phyloP scores from a whole-genome alignment of 1,140 invertebrate species.

The Caenorhabditis tropicalis region DNA sequence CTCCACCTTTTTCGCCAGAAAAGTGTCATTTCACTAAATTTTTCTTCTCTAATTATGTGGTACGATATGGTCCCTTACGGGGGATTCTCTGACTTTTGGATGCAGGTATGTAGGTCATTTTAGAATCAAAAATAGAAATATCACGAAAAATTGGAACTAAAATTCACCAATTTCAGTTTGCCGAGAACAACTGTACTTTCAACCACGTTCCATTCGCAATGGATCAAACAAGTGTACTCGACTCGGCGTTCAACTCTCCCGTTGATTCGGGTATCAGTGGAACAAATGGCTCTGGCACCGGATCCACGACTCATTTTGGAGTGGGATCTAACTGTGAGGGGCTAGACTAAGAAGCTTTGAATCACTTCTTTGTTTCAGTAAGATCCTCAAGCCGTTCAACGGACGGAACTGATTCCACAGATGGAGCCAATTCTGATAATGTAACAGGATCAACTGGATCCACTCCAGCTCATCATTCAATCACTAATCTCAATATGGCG shows the following conservation, averaged over 20 bases:
- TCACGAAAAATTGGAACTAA: too few species aligned
- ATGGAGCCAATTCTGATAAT: constrained; percentile 25
- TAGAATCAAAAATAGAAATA: too few species aligned
- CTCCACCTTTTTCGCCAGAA: not conserved
- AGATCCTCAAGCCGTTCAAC: constrained; percentile 29
- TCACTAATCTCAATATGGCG: constrained; percentile 33
- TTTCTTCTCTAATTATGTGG: not conserved
- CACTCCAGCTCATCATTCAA: constrained; percentile 20
- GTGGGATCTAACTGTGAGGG: not conserved
- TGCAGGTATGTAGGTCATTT: not conserved
- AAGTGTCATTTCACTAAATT: not conserved
- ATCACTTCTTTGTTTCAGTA: not conserved
- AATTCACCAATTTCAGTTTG: not conserved
- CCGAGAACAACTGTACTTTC: not conserved
- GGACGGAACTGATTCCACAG: constrained; percentile 16
- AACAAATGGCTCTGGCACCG: not conserved
- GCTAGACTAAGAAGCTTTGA: not conserved
- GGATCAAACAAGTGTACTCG: constrained; percentile 19
- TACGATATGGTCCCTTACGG: not conserved
- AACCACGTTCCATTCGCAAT: not conserved
- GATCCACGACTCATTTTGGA: not conserved
- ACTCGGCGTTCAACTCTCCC: constrained; percentile 13
- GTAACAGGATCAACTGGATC: constrained; percentile 20
- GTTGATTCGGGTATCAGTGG: constrained; percentile 5
- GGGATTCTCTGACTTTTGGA: not conserved